Evolutionary conservation across 2,888 invertebrate genomes (phyloP).

Genomic region (Calameuta idolon): DNA sequence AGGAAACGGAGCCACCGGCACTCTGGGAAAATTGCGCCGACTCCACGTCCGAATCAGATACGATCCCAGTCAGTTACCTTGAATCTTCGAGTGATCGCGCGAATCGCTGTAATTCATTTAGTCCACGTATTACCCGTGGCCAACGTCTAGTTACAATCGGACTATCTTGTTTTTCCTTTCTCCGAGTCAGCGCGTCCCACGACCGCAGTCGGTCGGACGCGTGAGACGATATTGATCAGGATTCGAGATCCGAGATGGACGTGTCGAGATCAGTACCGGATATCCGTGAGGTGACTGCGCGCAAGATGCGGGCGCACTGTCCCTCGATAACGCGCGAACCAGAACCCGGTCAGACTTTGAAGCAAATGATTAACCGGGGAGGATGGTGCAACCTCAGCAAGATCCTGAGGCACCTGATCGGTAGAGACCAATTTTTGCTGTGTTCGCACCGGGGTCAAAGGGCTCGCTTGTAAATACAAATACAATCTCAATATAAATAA

Average conservation of each 20-base stretch:
- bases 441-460: neutral
- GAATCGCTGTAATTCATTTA: neutral
- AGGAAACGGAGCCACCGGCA: neutral
- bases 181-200: constrained; percentile 1
- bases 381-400: neutral
- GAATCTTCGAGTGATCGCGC: neutral
- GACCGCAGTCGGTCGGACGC: neutral
- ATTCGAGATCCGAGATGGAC: constrained; percentile 5
- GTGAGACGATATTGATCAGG: constrained; percentile 11
- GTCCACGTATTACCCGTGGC: neutral
- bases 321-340: constrained; percentile 5
- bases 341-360: neutral
- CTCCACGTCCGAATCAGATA: neutral
- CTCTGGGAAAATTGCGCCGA: neutral
- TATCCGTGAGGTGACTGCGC: constrained; percentile 58
- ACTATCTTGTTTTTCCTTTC: neutral
- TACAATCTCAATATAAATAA: neutral
- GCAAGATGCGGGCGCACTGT: constrained; percentile 57
- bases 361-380: neutral
- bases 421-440: neutral
- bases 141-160: neutral
- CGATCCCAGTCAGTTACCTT: neutral
- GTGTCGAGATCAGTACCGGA: constrained; percentile 51
- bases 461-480: neutral
- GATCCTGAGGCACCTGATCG: neutral